phyloP scores from a whole-genome alignment of 2,888 invertebrate genomes.

The Rambutsinella grinnellia region DNA sequence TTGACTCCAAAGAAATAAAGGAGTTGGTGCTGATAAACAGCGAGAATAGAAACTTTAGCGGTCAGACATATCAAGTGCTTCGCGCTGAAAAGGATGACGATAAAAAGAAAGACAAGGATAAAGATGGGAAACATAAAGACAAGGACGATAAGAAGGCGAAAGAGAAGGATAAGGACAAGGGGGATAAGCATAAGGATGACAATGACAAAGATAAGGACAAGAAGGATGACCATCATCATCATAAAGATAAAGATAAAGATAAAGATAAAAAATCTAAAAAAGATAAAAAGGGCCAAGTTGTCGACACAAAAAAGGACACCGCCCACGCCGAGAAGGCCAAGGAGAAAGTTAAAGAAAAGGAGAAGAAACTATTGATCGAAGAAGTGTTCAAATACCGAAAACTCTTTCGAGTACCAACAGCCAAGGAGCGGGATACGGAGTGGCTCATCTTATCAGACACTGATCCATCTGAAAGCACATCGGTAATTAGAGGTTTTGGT shows the following conservation, averaged over 20 bases:
- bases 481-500: conserved; percentile 1
- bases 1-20: background rate
- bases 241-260: too few relatives aligned
- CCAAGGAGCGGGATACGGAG: conserved; percentile 43
- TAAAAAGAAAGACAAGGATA: conserved; percentile 9
- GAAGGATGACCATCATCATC: background rate
- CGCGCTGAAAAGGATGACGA: conserved; percentile 21
- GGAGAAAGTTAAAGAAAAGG: background rate
- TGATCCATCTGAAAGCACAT: conserved; percentile 17
- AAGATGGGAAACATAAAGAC: background rate
- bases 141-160: conserved; percentile 1
- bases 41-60: too few relatives aligned
- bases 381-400: conserved; percentile 17
- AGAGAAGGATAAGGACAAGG: too few relatives aligned
- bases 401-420: conserved; percentile 11
- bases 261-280: too few relatives aligned
- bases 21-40: too few relatives aligned
- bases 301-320: too few relatives aligned
- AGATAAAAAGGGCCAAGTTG: background rate
- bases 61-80: too few relatives aligned
- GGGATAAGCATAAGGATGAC: background rate
- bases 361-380: conserved; percentile 3
- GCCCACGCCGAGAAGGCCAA: background rate
- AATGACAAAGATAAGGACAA: background rate
- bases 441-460: conserved; percentile 50